Evolutionary conservation across 2,113 vertebrate genomes (phyloP).

Genomic region (Azemiops feae): DNA sequence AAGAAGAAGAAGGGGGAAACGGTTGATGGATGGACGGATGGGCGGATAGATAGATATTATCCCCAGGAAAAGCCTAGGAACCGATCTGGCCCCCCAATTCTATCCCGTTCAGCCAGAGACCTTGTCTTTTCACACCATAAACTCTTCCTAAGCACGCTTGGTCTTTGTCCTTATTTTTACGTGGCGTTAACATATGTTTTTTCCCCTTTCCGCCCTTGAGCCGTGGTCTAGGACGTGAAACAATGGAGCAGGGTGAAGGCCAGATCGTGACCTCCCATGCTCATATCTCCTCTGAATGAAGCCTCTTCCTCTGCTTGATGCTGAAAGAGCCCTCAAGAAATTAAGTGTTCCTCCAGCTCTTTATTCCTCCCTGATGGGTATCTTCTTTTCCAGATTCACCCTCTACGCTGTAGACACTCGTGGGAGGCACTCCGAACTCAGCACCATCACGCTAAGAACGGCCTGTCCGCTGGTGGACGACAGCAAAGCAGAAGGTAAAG

Average conservation of each 20-base stretch:
- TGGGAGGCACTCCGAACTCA: constrained; percentile 89
- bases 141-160: background rate
- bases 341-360: background rate
- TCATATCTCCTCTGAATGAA: background rate
- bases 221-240: background rate
- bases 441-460: constrained; percentile 88
- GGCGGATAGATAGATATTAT: background rate
- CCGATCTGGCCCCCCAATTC: background rate
- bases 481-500: constrained; percentile 91
- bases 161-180: background rate
- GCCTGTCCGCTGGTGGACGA: constrained; percentile 95
- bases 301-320: background rate
- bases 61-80: too few relatives aligned
- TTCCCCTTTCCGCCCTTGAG: background rate
- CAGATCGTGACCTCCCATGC: background rate
- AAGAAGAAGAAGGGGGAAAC: background rate
- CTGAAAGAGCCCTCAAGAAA: background rate
- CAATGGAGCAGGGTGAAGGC: background rate
- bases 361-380: background rate
- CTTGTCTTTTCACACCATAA: constrained; percentile 31
- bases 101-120: background rate
- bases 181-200: too few relatives aligned
- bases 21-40: background rate
- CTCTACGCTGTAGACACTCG: constrained; percentile 91
- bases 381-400: constrained; percentile 81